Evolutionary conservation across 2,888 invertebrate species (phyloP).

Genomic region (Drosophila monieri): DNA sequence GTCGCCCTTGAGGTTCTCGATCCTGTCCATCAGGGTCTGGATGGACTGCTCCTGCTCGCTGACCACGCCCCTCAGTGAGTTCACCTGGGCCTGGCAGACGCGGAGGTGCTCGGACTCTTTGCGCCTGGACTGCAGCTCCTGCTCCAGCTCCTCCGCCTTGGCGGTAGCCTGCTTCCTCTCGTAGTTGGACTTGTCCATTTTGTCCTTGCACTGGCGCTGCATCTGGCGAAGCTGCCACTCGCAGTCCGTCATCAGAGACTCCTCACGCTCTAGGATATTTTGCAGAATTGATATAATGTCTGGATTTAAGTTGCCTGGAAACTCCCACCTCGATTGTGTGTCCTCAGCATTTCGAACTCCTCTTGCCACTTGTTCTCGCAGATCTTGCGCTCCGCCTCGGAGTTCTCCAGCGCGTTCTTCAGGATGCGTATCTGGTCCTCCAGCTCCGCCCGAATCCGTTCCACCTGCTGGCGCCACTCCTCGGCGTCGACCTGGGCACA

Average conservation of each 20-base stretch:
- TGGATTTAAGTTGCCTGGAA: background rate
- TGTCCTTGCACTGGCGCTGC: constrained; percentile 88
- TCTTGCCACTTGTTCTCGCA: constrained; percentile 87
- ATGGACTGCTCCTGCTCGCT: constrained; percentile 86
- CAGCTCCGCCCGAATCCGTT: constrained; percentile 84
- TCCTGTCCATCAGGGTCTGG: constrained; percentile 85
- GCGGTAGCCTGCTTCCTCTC: constrained; percentile 85
- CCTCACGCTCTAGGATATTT: constrained; percentile 86
- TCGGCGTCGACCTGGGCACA: constrained; percentile 81
- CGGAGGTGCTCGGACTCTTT: constrained; percentile 85
- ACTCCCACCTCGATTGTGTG: constrained; percentile 85
- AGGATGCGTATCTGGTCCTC: constrained; percentile 85
- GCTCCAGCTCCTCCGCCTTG: constrained; percentile 77
- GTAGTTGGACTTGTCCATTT: constrained; percentile 87
- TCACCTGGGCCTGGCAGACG: constrained; percentile 86
- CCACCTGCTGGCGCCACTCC: constrained; percentile 82
- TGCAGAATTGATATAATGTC: background rate
- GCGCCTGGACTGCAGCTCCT: constrained; percentile 75
- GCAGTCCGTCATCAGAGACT: constrained; percentile 90
- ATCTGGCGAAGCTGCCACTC: constrained; percentile 93
- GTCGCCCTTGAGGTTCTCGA: constrained; percentile 85
- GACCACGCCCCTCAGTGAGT: constrained; percentile 85
- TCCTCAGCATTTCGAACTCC: constrained; percentile 87
- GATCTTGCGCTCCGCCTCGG: constrained; percentile 86
- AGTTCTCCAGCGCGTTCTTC: constrained; percentile 86